A percentile compares a stretch with the other conserved stretches of the same genome.
phyloP scores from a whole-genome alignment of 2,113 vertebrate genomes.

The Grallaria varia region DNA sequence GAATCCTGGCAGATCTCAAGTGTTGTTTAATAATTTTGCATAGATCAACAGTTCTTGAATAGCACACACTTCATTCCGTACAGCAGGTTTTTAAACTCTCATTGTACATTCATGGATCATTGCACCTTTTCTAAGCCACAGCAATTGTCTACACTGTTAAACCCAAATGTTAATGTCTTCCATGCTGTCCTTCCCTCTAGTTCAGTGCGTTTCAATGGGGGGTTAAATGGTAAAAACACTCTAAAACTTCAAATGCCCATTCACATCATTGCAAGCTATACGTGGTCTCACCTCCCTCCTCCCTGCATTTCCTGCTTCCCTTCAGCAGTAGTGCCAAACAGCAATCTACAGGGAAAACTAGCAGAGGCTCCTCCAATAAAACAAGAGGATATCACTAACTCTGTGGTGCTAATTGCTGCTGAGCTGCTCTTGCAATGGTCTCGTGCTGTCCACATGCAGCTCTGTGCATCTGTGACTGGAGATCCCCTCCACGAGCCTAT shows the following conservation, averaged over 20 bases:
- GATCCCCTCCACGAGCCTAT: neutral
- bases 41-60: conserved; percentile 51
- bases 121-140: conserved; percentile 27
- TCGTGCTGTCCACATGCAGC: neutral
- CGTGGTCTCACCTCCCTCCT: neutral
- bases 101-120: conserved; percentile 45
- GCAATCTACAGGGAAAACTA: neutral
- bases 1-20: conserved; percentile 2
- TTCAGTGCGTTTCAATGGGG: conserved; percentile 35
- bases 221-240: conserved; percentile 47
- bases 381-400: neutral
- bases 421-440: neutral
- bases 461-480: neutral
- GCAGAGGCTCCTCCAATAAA: neutral
- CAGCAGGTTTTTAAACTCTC: conserved; percentile 46
- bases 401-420: neutral
- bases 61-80: conserved; percentile 19
- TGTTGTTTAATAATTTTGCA: conserved; percentile 32
- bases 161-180: conserved; percentile 57
- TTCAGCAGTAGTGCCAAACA: neutral
- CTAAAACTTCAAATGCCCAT: neutral
- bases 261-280: neutral
- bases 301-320: neutral
- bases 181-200: conserved; percentile 38
- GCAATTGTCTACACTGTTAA: conserved; percentile 40